These are phyloP conservation scores for Menura novaehollandiae DNA, from an alignment of 2,113 vertebrate genomes.

Conservation along the genomic window DNA sequence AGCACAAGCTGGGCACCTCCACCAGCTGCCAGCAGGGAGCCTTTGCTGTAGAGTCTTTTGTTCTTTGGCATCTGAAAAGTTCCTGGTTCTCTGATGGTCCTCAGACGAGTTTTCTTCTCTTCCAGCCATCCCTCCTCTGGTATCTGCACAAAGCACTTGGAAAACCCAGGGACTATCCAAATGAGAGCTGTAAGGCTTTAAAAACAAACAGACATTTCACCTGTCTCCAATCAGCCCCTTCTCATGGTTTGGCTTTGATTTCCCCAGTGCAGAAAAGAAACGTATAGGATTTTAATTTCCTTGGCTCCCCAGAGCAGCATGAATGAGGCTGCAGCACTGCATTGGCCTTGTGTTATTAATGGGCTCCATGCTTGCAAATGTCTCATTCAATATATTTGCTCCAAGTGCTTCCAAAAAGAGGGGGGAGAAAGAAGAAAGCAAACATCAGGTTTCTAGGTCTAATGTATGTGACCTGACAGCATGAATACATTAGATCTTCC, in stretches of 20 bases:
- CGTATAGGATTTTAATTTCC: slow-evolving; percentile 32
- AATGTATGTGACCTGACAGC: slow-evolving; percentile 47
- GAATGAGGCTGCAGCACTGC: slow-evolving; percentile 3
- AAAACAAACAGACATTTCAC: slow-evolving; percentile 48
- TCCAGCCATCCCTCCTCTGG: neutral
- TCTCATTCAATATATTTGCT: slow-evolving; percentile 45
- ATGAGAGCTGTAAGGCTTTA: slow-evolving; percentile 26
- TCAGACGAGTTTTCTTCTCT: neutral
- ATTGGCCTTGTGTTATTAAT: slow-evolving; percentile 43
- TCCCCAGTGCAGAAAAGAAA: slow-evolving; percentile 42
- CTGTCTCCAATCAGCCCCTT: slow-evolving; percentile 60
- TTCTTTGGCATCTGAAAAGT: neutral
- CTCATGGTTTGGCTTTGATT: slow-evolving; percentile 49
- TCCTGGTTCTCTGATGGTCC: neutral
- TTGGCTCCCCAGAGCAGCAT: slow-evolving; percentile 27
- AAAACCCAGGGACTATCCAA: neutral
- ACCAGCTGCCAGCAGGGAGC: neutral
- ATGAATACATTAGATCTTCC: slow-evolving; percentile 34
- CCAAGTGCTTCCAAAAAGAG: slow-evolving; percentile 10
- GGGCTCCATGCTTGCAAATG: slow-evolving; percentile 50
- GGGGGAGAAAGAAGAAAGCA: neutral
- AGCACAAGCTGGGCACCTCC: neutral
- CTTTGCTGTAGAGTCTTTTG: neutral
- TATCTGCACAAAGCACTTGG: neutral
- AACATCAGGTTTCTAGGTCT: slow-evolving; percentile 18